phyloP scores from a whole-genome alignment of 2,888 invertebrate species.

The Pammene aurita region DNA sequence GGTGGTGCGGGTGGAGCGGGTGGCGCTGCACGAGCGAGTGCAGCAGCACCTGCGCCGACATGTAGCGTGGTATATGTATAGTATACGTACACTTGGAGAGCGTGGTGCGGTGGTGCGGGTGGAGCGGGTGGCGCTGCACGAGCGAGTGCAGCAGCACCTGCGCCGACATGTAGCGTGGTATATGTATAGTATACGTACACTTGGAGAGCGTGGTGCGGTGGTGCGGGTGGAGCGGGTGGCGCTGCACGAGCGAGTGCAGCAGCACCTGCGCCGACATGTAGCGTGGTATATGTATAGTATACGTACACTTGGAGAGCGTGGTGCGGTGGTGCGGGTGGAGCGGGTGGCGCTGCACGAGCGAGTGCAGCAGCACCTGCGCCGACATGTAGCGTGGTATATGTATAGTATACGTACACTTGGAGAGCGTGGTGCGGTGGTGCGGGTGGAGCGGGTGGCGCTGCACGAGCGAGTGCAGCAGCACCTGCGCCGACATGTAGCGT shows the following conservation, averaged over 20 bases:
- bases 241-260: slow-evolving; percentile 97
- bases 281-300: too few species aligned
- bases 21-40: slow-evolving; percentile 98
- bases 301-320: slow-evolving; percentile 94
- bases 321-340: slow-evolving; percentile 93
- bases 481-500: slow-evolving; percentile 99
- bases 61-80: too few species aligned
- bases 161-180: slow-evolving; percentile 98
- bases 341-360: slow-evolving; percentile 97
- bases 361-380: slow-evolving; percentile 98
- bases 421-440: slow-evolving; percentile 93
- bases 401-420: slow-evolving; percentile 96
- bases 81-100: slow-evolving; percentile 96
- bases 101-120: slow-evolving; percentile 93
- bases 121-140: slow-evolving; percentile 96
- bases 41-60: slow-evolving; percentile 98
- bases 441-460: slow-evolving; percentile 97
- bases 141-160: slow-evolving; percentile 98
- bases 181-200: too few species aligned
- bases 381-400: slow-evolving; percentile 99
- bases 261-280: slow-evolving; percentile 99
- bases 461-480: slow-evolving; percentile 97
- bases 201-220: slow-evolving; percentile 94
- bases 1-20: slow-evolving; percentile 94
- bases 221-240: slow-evolving; percentile 94